Base-by-base conservation (phyloP, 2,113 vertebrate species). In the Prunella fulvescens region DNA sequence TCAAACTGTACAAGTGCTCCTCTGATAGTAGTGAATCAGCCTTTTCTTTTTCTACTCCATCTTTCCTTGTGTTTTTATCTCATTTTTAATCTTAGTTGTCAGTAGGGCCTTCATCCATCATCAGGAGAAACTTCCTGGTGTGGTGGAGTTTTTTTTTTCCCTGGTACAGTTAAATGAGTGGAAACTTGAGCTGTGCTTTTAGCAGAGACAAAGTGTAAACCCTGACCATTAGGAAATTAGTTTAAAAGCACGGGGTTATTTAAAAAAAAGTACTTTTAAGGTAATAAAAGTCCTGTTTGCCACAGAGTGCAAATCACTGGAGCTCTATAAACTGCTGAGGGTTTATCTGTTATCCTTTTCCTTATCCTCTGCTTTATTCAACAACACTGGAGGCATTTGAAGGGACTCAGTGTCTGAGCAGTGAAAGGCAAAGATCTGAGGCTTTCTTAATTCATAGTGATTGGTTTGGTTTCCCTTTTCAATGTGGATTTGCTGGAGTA, bases 291-390 rank as follows among this genome's bases (percentile, higher is more conserved):
- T 56, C 50, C 45, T 64, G 39, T 40, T 54, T 82, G 24, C 8
- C 35, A 24, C 44, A 5, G 16, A 35, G 29, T 35, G n/a, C 61
- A 53, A 48, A 54, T 61, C 73, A 11, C 33, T 19, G 64, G 51
- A 62, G 47, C 14, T 70, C 56, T 69, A 22, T 35, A 50, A 26
- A 35, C 47, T 4, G 10, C 47, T 48, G 17, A 20, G 61, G 50
- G 31, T 81, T 62, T 74, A 18, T n/a, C 78, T 93, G 73, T 26
- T 76, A 4, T 61, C 71, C 40, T 28, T 93, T 88, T 87, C 28
- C 39, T 80, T 42, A 29, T 18, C 28, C 85, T 95, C 78, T 95
- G 13, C 44, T 91, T 86, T 74, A 60, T 26, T 23, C 58, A 28
- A 1, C 60, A n/a, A 5, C 39, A 5, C 50, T 61, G 53, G 19